phyloP scores from a whole-genome alignment of 2,113 vertebrate genomes.

The Gnathonemus echidnorhynchus region DNA sequence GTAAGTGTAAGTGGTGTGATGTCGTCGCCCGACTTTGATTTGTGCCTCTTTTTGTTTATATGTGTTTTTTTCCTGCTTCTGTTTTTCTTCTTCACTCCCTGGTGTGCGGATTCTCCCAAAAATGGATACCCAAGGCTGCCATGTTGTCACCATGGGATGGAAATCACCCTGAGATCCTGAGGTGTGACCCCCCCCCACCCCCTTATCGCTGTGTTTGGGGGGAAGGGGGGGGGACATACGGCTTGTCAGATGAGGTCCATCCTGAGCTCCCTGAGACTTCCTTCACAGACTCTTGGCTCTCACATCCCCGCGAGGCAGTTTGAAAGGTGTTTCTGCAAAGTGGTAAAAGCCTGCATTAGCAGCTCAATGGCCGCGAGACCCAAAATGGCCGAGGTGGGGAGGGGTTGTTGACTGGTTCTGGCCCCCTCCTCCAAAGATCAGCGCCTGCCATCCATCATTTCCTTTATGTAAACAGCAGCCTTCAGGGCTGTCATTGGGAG shows the following conservation, averaged over 20 bases:
- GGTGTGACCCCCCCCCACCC: slow-evolving; percentile 52
- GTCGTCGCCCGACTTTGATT: neutral
- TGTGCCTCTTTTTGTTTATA: neutral
- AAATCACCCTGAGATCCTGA: slow-evolving; percentile 66
- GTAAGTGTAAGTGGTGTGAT: neutral
- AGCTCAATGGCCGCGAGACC: neutral
- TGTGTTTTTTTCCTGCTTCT: neutral
- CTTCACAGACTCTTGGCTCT: neutral
- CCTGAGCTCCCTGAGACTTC: neutral
- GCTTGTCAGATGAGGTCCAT: neutral
- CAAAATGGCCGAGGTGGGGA: neutral
- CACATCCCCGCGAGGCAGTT: neutral
- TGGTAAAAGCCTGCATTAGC: neutral
- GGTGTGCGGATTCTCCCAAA: slow-evolving; percentile 39
- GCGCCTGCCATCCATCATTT: neutral
- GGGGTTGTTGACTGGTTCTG: neutral
- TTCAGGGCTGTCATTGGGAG: neutral
- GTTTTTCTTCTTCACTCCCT: slow-evolving; percentile 30
- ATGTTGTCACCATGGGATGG: slow-evolving; percentile 47
- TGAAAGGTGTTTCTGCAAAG: neutral
- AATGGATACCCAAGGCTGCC: slow-evolving; percentile 53
- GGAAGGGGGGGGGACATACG: neutral
- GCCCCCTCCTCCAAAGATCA: neutral
- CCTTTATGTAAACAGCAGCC: neutral
- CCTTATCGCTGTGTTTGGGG: neutral